A percentile compares a stretch with the other conserved stretches of the same genome.
Conservation (phyloP, 2,888 invertebrate genomes). For the Agrochola lychnidis region DNA sequence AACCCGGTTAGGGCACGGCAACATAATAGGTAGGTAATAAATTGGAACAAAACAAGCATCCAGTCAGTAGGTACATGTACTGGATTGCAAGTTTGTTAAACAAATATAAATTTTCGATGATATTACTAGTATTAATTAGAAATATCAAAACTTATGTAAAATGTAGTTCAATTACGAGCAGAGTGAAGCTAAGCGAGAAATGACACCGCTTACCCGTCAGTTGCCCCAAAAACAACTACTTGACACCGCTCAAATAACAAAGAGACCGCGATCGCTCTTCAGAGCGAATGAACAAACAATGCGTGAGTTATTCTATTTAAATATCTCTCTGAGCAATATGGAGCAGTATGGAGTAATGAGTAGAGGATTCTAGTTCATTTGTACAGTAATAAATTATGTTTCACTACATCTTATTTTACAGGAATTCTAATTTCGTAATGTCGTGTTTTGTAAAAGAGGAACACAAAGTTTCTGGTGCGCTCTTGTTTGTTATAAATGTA, state of each 20-base stretch:
- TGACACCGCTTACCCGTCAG: neutral
- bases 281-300: constrained; percentile 45
- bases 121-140: no score
- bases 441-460: neutral
- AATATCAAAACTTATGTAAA: neutral
- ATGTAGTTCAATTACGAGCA: neutral
- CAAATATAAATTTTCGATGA: no score
- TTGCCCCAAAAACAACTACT: constrained; percentile 27
- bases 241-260: constrained; percentile 51
- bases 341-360: constrained; percentile 38
- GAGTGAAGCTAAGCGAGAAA: constrained; percentile 23
- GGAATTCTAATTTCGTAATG: constrained; percentile 21
- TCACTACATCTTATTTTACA: constrained; percentile 11
- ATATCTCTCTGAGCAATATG: constrained; percentile 35
- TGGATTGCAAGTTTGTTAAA: no score
- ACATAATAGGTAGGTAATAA: no score
- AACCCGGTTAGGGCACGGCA: no score
- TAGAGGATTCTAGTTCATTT: constrained; percentile 39
- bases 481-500: neutral
- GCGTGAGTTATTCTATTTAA: constrained; percentile 46
- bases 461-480: neutral
- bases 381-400: constrained; percentile 25
- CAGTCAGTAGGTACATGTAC: no score
- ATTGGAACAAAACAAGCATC: no score
- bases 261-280: constrained; percentile 35